Conservation (phyloP, 2,888 invertebrate species). For the Anorthoa munda region DNA sequence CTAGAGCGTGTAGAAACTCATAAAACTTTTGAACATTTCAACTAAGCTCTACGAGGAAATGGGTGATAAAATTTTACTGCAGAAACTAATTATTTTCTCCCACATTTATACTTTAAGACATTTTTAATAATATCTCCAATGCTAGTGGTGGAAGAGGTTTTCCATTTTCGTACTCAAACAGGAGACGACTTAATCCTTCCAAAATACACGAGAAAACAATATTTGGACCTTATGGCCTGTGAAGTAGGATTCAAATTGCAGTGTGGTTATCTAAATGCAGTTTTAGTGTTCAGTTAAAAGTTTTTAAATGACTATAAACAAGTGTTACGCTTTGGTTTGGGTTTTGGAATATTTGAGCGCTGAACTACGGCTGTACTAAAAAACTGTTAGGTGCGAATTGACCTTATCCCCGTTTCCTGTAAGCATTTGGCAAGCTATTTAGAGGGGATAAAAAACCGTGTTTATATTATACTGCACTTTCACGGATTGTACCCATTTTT, state of each 20-base stretch:
- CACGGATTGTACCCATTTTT: background rate
- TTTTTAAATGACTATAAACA: conserved; percentile 72
- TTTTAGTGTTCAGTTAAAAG: conserved; percentile 66
- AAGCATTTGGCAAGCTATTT: conserved; percentile 48
- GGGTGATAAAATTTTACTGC: conserved; percentile 29
- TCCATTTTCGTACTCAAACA: conserved; percentile 64
- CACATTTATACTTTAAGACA: conserved; percentile 33
- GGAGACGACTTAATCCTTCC: conserved; percentile 61
- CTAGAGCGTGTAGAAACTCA: conserved; percentile 5
- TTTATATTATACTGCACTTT: conserved; percentile 23
- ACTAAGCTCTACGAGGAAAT: conserved; percentile 19
- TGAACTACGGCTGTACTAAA: conserved; percentile 51
- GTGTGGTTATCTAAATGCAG: conserved; percentile 50
- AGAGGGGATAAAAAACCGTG: background rate
- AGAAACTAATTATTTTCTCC: conserved; percentile 52
- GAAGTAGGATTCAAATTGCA: conserved; percentile 24
- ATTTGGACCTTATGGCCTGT: background rate
- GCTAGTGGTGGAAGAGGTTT: conserved; percentile 54
- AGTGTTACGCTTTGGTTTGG: conserved; percentile 72
- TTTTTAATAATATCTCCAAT: conserved; percentile 58
- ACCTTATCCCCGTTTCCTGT: conserved; percentile 40
- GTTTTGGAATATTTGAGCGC: conserved; percentile 65
- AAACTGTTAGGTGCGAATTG: conserved; percentile 52
- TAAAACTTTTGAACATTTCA: conserved; percentile 9
- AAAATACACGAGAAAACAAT: background rate